Conservation (phyloP, 2,113 vertebrate genomes). For the Nannospalax galili region DNA sequence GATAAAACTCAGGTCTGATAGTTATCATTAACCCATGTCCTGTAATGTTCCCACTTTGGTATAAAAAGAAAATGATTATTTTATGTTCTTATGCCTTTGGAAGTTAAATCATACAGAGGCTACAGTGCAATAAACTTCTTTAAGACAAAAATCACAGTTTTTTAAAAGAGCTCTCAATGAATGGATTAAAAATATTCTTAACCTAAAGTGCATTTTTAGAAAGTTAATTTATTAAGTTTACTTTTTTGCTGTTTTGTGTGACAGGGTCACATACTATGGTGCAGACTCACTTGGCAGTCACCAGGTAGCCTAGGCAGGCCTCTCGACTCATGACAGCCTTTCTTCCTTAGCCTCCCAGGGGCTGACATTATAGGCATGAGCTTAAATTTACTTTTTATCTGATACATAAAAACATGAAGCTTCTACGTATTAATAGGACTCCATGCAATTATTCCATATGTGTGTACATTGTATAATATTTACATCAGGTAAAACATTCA, state of each 20-base stretch:
- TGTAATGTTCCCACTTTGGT: background rate
- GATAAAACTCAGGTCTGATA: background rate
- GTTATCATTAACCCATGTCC: background rate
- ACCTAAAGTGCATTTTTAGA: background rate
- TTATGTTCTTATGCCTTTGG: constrained; percentile 39
- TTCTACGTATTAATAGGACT: background rate
- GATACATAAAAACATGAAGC: background rate
- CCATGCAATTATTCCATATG: background rate
- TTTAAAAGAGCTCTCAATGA: constrained; percentile 17
- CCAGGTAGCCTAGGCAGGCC: background rate
- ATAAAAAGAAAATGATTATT: background rate
- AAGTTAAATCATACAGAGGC: constrained; percentile 28
- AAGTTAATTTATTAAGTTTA: background rate
- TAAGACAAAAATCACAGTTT: constrained; percentile 20
- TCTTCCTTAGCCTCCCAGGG: background rate
- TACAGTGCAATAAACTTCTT: background rate
- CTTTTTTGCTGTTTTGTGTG: background rate
- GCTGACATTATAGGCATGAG: background rate
- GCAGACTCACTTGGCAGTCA: too few species aligned
- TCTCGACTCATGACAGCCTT: too few species aligned
- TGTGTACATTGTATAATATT: background rate
- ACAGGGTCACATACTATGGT: background rate
- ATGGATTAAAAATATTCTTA: background rate
- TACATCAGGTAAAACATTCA: background rate
- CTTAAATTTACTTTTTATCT: background rate